These are phyloP conservation scores for Eristalis arbustorum DNA, from an alignment of 2,888 invertebrate species.

Conservation along the genomic window DNA sequence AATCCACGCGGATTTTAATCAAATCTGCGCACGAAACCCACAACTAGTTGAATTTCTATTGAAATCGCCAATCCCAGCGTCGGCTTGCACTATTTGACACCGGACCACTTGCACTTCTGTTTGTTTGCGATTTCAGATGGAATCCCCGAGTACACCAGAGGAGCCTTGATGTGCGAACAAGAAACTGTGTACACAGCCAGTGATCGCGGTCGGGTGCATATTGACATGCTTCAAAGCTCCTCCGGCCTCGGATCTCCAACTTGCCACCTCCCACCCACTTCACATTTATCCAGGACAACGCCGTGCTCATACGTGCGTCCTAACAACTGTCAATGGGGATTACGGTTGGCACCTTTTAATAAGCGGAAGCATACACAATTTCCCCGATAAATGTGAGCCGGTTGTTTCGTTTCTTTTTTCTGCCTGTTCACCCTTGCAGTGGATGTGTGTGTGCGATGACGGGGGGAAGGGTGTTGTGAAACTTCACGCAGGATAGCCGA, in stretches of 20 bases:
- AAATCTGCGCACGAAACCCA: not conserved
- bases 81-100: too few species aligned
- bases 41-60: not conserved
- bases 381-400: constrained; percentile 28
- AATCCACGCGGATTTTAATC: not conserved
- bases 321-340: constrained; percentile 43
- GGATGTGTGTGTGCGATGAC: not conserved
- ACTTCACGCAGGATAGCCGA: constrained; percentile 8
- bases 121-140: not conserved
- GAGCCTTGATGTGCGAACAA: not conserved
- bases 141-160: not conserved
- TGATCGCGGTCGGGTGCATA: not conserved
- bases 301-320: constrained; percentile 9
- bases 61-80: not conserved
- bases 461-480: not conserved
- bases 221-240: not conserved
- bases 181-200: not conserved
- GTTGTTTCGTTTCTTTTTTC: constrained; percentile 10
- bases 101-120: not conserved
- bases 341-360: constrained; percentile 50
- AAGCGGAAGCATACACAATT: constrained; percentile 61
- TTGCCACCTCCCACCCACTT: too few species aligned
- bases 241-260: not conserved
- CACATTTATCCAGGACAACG: not conserved
- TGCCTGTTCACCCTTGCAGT: not conserved